These are phyloP conservation scores for Furnarius figulus DNA, from an alignment of 2,113 vertebrate genomes.

Conservation along the genomic window DNA sequence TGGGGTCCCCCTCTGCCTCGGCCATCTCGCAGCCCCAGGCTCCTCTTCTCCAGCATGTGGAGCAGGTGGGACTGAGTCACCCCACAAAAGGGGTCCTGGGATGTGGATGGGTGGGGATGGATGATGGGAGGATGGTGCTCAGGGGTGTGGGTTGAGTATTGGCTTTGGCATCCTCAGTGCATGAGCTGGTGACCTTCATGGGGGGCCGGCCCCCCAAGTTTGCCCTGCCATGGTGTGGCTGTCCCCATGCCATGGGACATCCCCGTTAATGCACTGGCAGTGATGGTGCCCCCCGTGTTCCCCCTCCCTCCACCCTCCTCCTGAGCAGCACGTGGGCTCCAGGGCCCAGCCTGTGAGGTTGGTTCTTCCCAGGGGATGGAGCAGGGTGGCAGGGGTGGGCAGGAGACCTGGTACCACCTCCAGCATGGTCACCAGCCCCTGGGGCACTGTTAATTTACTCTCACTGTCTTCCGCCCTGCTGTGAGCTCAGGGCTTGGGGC, in stretches of 20 bases:
- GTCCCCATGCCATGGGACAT: background rate
- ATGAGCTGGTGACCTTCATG: background rate
- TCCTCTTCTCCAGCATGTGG: background rate
- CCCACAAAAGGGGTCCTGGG: background rate
- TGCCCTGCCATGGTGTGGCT: background rate
- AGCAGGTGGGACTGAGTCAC: background rate
- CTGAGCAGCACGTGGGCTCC: background rate
- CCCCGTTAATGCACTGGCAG: background rate
- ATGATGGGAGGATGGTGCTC: background rate
- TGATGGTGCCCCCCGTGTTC: background rate
- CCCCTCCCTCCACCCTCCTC: background rate
- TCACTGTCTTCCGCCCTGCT: constrained; percentile 1
- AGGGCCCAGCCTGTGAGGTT: accelerated
- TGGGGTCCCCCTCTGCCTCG: background rate
- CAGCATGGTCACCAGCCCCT: background rate
- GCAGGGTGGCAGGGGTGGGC: background rate
- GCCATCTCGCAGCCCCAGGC: background rate
- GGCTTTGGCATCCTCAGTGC: background rate
- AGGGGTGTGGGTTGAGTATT: background rate
- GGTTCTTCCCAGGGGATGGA: background rate
- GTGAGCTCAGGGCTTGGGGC: background rate
- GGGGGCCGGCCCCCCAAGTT: accelerated
- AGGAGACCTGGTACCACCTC: background rate
- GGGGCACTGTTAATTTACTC: background rate
- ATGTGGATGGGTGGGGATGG: background rate